Base-by-base conservation (phyloP, 1,140 invertebrate species). In the Ctenoplectra terminalis region DNA sequence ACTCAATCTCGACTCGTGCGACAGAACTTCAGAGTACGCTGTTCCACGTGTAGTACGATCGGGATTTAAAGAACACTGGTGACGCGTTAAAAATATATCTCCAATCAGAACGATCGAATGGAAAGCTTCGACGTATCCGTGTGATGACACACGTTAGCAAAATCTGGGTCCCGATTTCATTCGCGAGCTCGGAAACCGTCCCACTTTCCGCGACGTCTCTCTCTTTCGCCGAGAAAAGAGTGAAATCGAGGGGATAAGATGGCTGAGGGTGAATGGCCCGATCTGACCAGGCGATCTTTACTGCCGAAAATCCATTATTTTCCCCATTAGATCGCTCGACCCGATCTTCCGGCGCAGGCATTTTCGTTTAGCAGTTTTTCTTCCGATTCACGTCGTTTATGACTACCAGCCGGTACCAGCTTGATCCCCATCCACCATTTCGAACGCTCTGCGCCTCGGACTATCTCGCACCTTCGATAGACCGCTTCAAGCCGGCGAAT, bases 341-440 rank as follows among this genome's bases (percentile, higher is more conserved):
- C 87, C 88, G 92, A 93, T 92, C 87, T 90, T 89, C 86, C 88
- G 63, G 83, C 83, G 84, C 85, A 81, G 88, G 89, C 90, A 91
- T 93, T 94, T 93, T 93, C 92, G 92, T 93, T 94, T 94, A 93
- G 92, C 93, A 93, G 92, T 93, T 93, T 93, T 93, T 94, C 93
- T 92, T 92, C 88, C 89, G 89, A 92, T 92, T 92, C 89, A 86
- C 89, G 84, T 89, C 92, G 87, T 92, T 94, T 94, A 93, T 92
- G 91, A 93, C 91, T 91, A 86, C 84, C 67, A 71, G 67, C 80
- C 82, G 52, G 63, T 70, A 74, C 85, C 83, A 70, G 46, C 29
- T 84, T 88, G 77, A 78, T 86, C 87, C 71, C 85, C 81, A 86
- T 87, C 86, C 64, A 77, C 81, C 23, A 79, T 76, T 83, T 54